These are phyloP conservation scores for Eulemur rubriventer DNA, from an alignment of 2,797 vertebrate species.

Conservation along the genomic window DNA sequence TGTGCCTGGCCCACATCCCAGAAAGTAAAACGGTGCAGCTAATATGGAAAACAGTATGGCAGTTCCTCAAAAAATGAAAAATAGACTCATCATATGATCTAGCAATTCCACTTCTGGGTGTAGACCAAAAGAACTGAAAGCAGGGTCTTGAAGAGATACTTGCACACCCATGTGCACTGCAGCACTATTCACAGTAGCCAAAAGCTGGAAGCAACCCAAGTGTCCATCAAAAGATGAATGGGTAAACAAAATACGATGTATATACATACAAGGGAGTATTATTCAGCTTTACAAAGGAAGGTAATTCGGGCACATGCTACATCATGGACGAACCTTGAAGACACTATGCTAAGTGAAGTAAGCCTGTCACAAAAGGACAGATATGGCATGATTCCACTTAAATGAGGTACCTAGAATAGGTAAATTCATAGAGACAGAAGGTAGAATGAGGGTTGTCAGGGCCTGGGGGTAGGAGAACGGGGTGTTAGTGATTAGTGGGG, in stretches of 20 bases:
- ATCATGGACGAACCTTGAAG: not conserved
- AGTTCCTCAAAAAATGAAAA: not conserved
- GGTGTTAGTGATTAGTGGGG: not conserved
- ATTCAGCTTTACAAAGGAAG: not conserved
- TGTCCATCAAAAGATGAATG: not conserved
- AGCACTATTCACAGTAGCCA: not conserved
- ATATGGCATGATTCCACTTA: not conserved
- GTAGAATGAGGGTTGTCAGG: no score
- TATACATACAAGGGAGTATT: not conserved
- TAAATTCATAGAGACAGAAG: not conserved
- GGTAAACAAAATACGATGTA: not conserved
- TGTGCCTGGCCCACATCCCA: fast-evolving
- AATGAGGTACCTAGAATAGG: not conserved
- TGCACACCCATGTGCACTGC: not conserved
- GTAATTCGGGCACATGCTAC: no score
- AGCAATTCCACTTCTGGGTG: not conserved
- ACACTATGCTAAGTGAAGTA: not conserved
- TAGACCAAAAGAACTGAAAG: not conserved
- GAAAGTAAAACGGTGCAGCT: not conserved
- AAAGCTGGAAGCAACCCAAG: not conserved
- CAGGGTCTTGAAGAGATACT: not conserved
- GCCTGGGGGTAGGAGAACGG: not conserved
- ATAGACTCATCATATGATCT: not conserved
- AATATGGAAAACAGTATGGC: no score
- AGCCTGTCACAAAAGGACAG: not conserved